A percentile compares a stretch with the other conserved stretches of the same genome.
Conservation (phyloP, 2,113 vertebrate genomes). For the Equus przewalskii region DNA sequence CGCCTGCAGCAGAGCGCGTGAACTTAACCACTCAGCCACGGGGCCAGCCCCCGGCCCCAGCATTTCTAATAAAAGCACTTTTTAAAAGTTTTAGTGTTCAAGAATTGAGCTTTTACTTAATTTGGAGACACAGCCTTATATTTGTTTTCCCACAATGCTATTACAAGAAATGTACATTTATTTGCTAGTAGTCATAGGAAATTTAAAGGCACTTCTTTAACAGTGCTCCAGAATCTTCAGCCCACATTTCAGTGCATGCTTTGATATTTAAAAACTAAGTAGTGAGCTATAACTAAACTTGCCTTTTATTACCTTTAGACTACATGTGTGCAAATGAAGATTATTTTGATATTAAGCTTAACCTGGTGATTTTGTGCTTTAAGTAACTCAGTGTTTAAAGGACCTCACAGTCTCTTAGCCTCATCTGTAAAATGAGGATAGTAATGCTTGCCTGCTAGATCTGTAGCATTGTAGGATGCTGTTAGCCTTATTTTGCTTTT, state of each 20-base stretch:
- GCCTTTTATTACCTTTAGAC: constrained; percentile 25
- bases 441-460: neutral
- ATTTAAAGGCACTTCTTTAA: constrained; percentile 18
- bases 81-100: neutral
- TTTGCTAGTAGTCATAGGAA: neutral
- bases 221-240: neutral
- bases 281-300: constrained; percentile 21
- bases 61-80: constrained; percentile 3
- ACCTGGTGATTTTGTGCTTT: neutral
- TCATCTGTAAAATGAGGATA: neutral
- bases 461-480: neutral
- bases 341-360: constrained; percentile 6
- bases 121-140: neutral
- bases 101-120: constrained; percentile 15
- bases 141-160: neutral
- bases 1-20: no score
- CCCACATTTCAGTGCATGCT: neutral
- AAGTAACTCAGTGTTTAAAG: constrained; percentile 50
- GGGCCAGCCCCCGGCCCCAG: no score
- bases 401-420: neutral
- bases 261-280: neutral
- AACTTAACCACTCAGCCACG: no score
- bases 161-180: neutral
- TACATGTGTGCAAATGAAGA: neutral
- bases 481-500: neutral